Evolutionary conservation across 2,113 vertebrate genomes (phyloP).

Genomic region (Passerina amoena): DNA sequence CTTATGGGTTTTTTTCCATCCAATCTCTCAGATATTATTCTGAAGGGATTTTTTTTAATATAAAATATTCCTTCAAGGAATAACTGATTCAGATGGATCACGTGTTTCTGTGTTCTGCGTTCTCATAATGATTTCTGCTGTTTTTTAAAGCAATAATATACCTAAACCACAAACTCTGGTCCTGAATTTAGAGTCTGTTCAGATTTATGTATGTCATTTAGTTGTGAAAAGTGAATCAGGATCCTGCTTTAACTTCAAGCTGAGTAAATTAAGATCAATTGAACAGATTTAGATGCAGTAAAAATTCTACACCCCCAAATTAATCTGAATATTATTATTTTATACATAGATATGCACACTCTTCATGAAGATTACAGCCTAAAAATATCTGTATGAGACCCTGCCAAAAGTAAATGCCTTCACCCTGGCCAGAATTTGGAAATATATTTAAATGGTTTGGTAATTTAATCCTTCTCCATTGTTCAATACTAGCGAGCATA

Average conservation of each 20-base stretch:
- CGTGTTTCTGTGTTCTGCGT: not conserved
- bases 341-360: not conserved
- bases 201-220: not conserved
- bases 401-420: not conserved
- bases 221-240: not conserved
- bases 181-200: not conserved
- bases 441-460: not conserved
- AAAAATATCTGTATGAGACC: not conserved
- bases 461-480: not conserved
- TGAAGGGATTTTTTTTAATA: not conserved
- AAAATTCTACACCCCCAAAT: not conserved
- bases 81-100: not conserved
- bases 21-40: not conserved
- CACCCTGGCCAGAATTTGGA: not conserved
- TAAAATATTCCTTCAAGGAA: not conserved
- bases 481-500: not conserved
- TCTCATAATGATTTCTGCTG: not conserved
- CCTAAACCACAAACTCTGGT: not conserved
- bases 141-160: not conserved
- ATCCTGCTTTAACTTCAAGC: not conserved
- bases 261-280: not conserved
- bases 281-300: not conserved
- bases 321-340: not conserved
- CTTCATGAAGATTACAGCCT: not conserved
- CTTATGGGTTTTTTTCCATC: not conserved